Evolutionary conservation across 2,797 vertebrate genomes (phyloP), one percentile per base, ranked within the genome.

Genomic region (Propithecus deckenii): DNA sequence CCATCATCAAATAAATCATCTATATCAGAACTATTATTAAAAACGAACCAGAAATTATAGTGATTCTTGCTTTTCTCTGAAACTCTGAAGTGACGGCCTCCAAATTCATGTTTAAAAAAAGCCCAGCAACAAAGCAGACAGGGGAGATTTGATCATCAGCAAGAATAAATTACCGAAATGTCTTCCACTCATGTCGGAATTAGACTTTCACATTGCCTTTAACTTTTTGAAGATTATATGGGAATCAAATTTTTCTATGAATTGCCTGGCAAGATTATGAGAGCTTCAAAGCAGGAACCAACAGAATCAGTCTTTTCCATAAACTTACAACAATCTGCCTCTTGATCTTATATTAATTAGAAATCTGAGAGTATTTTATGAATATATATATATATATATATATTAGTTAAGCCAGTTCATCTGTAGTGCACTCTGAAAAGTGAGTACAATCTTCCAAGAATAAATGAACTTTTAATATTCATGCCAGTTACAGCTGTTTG

Each of bases 21-120:
- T 75, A 50, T 95, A 96, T 23, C 7, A 7, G 92, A 97, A 97
- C 41, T 67, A 32, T 78, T 84, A 67, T 89, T 92, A 38, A 83
- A 84, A 52, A 89, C 22, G 20, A 95, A n/a, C 55, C 84, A 97
- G 71, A 63, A 90, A 92, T 89, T 71, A 61, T 8, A 69, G 50
- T 50, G 71, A 74, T 83, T 80, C 61, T 67, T 79, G 4, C 55
- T 72, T 92, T 11, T 67, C 30, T 84, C 88, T 84, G 65, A 93
- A 94, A 85, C 50, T 83, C 32, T 50, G 43, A 91, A 84, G 52
- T 32, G 43, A 74, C 28, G 50, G 69, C 5, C 61, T 89, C 55
- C 57, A 41, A 89, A 80, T 2, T 8, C 43, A 91, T 4, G 15
- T 67, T 84, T 15, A 14, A 52, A 41, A 89, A 52, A 15, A 46